Conservation (phyloP, 1,140 invertebrate genomes). For the Zelostemma sp. region DNA sequence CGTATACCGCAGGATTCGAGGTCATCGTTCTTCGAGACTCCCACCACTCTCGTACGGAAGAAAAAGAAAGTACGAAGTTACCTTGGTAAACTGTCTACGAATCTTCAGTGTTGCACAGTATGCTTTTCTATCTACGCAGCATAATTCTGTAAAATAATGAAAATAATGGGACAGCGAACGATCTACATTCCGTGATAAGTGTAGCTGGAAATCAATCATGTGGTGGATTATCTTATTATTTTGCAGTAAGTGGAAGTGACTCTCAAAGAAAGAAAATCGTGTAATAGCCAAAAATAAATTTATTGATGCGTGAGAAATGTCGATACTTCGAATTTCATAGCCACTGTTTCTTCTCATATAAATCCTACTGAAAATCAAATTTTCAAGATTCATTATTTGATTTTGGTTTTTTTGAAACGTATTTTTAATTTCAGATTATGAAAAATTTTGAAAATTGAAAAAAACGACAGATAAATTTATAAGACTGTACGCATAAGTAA, state of each 20-base stretch:
- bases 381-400: too few species aligned
- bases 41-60: conserved; percentile 43
- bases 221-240: conserved; percentile 51
- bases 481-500: too few species aligned
- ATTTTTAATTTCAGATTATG: too few species aligned
- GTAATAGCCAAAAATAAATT: too few species aligned
- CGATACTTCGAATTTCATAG: too few species aligned
- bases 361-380: too few species aligned
- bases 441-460: too few species aligned
- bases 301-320: too few species aligned
- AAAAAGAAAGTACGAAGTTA: conserved; percentile 59
- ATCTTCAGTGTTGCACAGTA: conserved; percentile 29
- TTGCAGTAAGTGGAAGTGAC: conserved; percentile 49
- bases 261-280: too few species aligned
- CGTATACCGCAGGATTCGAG: conserved; percentile 9
- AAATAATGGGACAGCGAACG: not conserved
- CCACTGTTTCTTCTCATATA: too few species aligned
- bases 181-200: conserved; percentile 6
- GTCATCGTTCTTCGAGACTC: conserved; percentile 52
- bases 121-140: conserved; percentile 24
- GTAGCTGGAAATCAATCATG: conserved; percentile 28
- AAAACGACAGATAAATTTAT: too few species aligned
- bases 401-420: too few species aligned
- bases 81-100: conserved; percentile 34
- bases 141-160: conserved; percentile 20